These are phyloP conservation scores for Oceanodroma tethys DNA, from an alignment of 2,113 vertebrate genomes.

Conservation along the genomic window DNA sequence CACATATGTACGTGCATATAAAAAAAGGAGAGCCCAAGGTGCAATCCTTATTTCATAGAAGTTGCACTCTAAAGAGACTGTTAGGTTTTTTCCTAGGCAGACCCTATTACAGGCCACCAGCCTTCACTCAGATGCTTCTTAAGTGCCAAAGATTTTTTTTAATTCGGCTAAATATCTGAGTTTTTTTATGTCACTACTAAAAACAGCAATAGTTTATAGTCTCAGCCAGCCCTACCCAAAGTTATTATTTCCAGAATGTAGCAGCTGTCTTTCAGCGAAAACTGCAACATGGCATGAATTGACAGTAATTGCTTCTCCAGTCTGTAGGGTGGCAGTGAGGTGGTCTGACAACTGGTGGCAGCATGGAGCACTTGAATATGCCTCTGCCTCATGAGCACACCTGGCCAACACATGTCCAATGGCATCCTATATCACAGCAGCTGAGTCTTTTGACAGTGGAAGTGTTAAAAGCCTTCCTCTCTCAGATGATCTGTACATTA, in stretches of 20 bases:
- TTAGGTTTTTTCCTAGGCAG: not conserved
- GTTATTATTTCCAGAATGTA: not conserved
- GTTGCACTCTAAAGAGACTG: not conserved
- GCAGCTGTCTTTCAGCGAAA: not conserved
- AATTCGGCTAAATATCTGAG: not conserved
- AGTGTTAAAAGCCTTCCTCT: not conserved
- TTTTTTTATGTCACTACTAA: not conserved
- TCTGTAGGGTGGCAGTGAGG: not conserved
- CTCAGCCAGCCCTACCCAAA: not conserved
- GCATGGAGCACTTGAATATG: accelerated
- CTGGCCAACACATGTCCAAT: not conserved
- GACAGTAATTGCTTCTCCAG: not conserved
- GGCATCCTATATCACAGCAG: not conserved
- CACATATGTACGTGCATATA: accelerated
- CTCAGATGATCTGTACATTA: accelerated
- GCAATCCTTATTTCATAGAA: not conserved
- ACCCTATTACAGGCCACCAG: not conserved
- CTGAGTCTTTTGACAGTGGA: not conserved
- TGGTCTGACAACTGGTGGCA: not conserved
- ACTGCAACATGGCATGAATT: not conserved
- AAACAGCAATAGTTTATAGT: not conserved
- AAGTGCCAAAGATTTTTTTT: not conserved
- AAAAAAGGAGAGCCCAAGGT: not conserved
- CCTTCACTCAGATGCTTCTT: not conserved
- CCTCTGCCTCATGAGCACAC: not conserved